phyloP scores from a whole-genome alignment of 2,797 vertebrate species.

The Lepidocolaptes lacrymiger region DNA sequence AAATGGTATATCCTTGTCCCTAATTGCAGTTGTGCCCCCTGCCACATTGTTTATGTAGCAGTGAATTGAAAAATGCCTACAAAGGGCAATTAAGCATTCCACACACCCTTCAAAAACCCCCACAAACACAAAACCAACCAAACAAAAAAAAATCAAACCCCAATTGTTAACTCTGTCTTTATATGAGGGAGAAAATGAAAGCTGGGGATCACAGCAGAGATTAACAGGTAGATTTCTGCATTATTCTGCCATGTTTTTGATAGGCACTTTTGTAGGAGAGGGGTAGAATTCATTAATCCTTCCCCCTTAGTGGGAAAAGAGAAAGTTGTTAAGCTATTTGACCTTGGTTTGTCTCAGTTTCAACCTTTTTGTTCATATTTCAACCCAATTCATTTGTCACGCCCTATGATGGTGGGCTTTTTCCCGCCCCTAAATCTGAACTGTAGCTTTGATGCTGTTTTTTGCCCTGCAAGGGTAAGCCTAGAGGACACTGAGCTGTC shows the following conservation, averaged over 20 bases:
- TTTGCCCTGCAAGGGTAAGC: background rate
- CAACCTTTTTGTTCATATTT: background rate
- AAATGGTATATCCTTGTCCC: background rate
- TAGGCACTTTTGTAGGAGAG: background rate
- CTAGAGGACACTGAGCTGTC: background rate
- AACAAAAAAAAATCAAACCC: background rate
- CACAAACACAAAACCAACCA: background rate
- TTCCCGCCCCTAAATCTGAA: background rate
- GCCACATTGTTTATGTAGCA: background rate
- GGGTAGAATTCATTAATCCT: background rate
- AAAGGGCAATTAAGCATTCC: background rate
- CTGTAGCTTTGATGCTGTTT: background rate
- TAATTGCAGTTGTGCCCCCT: background rate
- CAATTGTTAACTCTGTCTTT: background rate
- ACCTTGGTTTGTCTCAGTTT: background rate
- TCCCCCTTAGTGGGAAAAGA: background rate
- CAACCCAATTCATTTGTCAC: background rate
- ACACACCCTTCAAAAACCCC: rapidly evolving
- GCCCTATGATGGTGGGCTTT: background rate
- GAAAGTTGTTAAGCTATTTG: background rate
- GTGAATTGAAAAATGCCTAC: background rate
- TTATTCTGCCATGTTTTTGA: background rate
- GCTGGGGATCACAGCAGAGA: background rate
- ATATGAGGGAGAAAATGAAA: background rate
- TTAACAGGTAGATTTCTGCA: background rate